Percentiles rank a stretch among this genome's conserved stretches.
These are phyloP conservation scores for Scatophagus argus DNA, from an alignment of 2,113 vertebrate genomes.

Conservation along the genomic window DNA sequence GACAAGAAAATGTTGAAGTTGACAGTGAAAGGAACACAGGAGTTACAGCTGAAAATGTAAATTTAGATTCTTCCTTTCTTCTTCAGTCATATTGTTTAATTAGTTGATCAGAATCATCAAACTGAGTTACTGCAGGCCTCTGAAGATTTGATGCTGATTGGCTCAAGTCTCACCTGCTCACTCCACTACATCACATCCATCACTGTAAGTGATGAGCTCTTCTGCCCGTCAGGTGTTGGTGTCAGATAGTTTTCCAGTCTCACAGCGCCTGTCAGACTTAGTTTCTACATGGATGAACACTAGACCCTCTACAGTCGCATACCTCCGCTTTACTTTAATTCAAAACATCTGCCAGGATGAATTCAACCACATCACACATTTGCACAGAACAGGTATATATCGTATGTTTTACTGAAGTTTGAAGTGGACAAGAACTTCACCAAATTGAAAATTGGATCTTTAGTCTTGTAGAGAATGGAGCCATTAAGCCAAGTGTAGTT, in stretches of 20 bases:
- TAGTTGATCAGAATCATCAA: background rate
- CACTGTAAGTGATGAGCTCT: background rate
- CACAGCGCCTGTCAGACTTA: too few relatives aligned
- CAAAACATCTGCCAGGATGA: background rate
- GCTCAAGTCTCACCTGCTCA: background rate
- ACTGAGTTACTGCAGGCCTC: background rate
- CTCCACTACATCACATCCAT: too few relatives aligned
- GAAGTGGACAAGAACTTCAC: background rate
- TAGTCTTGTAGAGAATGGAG: background rate
- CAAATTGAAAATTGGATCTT: slow-evolving; percentile 11
- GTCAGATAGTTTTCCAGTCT: too few relatives aligned
- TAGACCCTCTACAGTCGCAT: too few relatives aligned
- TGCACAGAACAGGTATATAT: background rate
- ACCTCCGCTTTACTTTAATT: too few relatives aligned
- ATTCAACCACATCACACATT: slow-evolving; percentile 4
- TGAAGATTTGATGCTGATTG: background rate
- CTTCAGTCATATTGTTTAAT: background rate
- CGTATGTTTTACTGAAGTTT: background rate
- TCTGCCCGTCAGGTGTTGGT: too few relatives aligned
- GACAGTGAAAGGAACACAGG: background rate
- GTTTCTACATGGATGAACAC: background rate
- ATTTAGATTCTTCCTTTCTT: background rate
- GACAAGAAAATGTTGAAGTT: background rate
- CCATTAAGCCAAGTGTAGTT: background rate
- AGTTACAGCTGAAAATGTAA: background rate